Base-by-base conservation (phyloP, 2,797 vertebrate genomes). In the Hirundo rustica region DNA sequence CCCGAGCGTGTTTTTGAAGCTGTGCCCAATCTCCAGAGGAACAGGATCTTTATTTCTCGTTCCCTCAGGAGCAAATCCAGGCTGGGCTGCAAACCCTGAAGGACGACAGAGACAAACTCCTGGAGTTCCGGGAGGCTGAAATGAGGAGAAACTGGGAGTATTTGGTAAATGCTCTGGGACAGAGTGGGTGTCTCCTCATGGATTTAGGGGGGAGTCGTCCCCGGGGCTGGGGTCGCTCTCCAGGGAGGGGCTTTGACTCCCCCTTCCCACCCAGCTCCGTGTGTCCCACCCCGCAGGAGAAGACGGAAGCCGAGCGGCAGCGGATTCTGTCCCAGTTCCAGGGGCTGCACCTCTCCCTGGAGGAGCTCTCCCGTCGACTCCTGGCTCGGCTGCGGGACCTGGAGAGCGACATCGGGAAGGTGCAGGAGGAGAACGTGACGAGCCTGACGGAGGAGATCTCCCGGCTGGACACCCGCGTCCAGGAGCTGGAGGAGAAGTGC, bases 1-100 rank as follows among this genome's bases (percentile, higher is more conserved):
- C 26, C 26, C 40, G 11, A 20, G 14, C 0, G 7, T 2, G 19
- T 3, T 20, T 45, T 36, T 20, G 5, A 6, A 17, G 26, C 3
- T 3, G 2, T 6, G 16, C 42, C 42, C 32, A 0, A 0, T 1
- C 55, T 48, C 55, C n/a, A 4, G 32, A 16, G 14, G 23, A 68
- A 38, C 4, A 6, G 26, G 8, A 0, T 32, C 4, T 32, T 60
- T 5, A 4, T 42, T 16, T 48, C n/a, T 19, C 25, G 1, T 17
- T 6, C n/a, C 34, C 40, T 12, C 64, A 95, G 95, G 83, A 7
- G 1, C 53, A 85, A 42, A 71, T 95, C 42, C 75, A 88, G 29
- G 45, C 66, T 13, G 13, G 2, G 6, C 75, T 96, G 14, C 70
- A 75, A 55, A 21, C 5, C 13, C 75, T 96, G 62, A 81, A 30